Evolutionary conservation across 2,888 invertebrate species (phyloP), one percentile per base, ranked within the genome.

Genomic region (Autographa gamma): DNA sequence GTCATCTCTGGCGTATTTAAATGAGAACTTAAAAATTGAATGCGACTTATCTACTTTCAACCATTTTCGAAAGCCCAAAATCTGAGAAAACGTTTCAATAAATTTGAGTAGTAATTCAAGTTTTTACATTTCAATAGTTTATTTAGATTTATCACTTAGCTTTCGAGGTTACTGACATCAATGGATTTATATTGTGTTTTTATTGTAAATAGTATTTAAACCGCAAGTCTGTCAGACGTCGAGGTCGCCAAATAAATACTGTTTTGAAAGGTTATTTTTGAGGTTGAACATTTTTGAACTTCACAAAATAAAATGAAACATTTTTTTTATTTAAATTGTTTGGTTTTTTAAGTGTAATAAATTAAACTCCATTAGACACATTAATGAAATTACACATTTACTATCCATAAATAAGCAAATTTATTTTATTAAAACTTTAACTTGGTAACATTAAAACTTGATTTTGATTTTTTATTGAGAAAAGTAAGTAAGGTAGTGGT

Each of bases 121-220:
- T 64, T 56, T 66, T 63, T 11, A 56, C 61, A 54, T 52, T 66
- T 63, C 60, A 73, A 38, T 70, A 70, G 41, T 61, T 19, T 61
- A 9, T 63, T 66, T 16, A 9, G 54, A 59, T 75, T 54, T 59
- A 66, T 43, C 5, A 5, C 14, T 63, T 25, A 14, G 14, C 19
- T 16, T 11, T 38, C 16, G 34, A 65, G 69, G 66, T 61, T 66
- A 61, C 1, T 70, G 66, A 64, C 70, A 38, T 38, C 19, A 19
- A 34, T 5, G 19, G 2, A 1, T 31, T 52, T 52, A 38, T 19
- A 8, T 18, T 52, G 48, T 43, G 43, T 43, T 43, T 41, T 43
- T 43, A 43, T 43, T 16, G 16, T 48, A 48, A 48, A n/a, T 0
- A 48, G 48, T 48, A 14, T 11, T 48, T 48, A 1, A 43, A 48